These are phyloP conservation scores for Lithosia quadra DNA, from an alignment of 2,888 invertebrate genomes.

Conservation along the genomic window DNA sequence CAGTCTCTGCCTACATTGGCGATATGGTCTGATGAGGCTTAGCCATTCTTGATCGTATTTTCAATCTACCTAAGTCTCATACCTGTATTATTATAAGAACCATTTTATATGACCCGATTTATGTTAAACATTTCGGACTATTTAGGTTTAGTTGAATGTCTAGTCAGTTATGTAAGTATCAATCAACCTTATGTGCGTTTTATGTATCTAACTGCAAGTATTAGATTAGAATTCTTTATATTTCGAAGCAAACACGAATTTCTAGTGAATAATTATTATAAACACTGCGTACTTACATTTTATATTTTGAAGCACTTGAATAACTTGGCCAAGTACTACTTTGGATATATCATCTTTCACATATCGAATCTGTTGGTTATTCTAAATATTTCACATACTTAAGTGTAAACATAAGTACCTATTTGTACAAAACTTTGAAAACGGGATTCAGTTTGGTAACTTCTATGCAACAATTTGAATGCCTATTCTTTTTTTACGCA, in stretches of 20 bases:
- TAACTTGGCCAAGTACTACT: slow-evolving; percentile 27
- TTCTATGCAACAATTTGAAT: background rate
- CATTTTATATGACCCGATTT: slow-evolving; percentile 61
- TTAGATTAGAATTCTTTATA: slow-evolving; percentile 3
- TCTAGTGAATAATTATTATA: background rate
- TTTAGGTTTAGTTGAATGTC: slow-evolving; percentile 32
- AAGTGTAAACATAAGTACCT: slow-evolving; percentile 38
- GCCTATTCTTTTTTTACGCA: background rate
- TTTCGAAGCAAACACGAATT: slow-evolving; percentile 8
- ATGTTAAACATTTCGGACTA: slow-evolving; percentile 52
- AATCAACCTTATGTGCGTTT: background rate
- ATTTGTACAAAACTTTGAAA: background rate
- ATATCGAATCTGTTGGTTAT: slow-evolving; percentile 52
- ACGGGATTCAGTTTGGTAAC: background rate
- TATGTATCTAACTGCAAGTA: background rate
- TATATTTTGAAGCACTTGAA: slow-evolving; percentile 21
- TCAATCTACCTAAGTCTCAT: slow-evolving; percentile 38
- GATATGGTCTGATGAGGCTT: slow-evolving; percentile 42
- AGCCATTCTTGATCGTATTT: slow-evolving; percentile 39
- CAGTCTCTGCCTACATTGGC: slow-evolving; percentile 47
- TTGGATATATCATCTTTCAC: slow-evolving; percentile 50
- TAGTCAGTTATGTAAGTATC: slow-evolving; percentile 12
- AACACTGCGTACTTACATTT: background rate
- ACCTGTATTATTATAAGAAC: slow-evolving; percentile 47
- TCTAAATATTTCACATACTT: slow-evolving; percentile 43